Base-by-base conservation (phyloP, 2,113 vertebrate species). In the Heliornis fulica region DNA sequence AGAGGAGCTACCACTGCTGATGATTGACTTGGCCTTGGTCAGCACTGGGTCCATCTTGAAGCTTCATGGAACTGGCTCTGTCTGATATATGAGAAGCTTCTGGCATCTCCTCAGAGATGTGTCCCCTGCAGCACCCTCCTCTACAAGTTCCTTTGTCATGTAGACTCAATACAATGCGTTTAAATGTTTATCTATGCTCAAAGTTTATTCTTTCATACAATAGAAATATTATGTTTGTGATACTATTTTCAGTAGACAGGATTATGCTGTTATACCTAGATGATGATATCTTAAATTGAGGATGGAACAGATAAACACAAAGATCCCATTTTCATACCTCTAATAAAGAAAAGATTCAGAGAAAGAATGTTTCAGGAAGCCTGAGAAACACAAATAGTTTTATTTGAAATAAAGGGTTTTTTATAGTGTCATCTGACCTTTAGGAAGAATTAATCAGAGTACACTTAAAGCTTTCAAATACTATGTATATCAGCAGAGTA, bases 1-100 rank as follows among this genome's bases (percentile, higher is more conserved):
- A 71, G 16, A 29, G 10, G 45, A 11, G 0, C 26, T 68, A n/a
- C n/a, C 5, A 16, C 11, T 0, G 0, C 6, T 0, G 0, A 13
- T 76, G 15, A 26, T 31, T 6, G 34, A 2, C 29, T 81, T 2
- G 1, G 45, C 9, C 18, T 65, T 40, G 26, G 36, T 8, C 60
- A 54, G n/a, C 0, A 0, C 13, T 1, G 1, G 15, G n/a, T 87
- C 11, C 5, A 1, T 41, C 28, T 54, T 70, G 34, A 31, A 76
- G 5, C 10, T 0, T 0, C 10, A 5, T 56, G 31, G 34, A 9
- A 15, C 9, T 59, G 34, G 31, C 11, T 45, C 17, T 75, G 5
- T 48, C 15, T 5, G 38, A 12, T 9, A 51, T 4, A 2, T 8
- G 2, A 7, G 15, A 53, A 60, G 12, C 21, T 81, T 77, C 38